Percentiles rank a stretch among this genome's conserved stretches.
Evolutionary conservation across 2,888 invertebrate genomes (phyloP).

Genomic region (Noctua comes): DNA sequence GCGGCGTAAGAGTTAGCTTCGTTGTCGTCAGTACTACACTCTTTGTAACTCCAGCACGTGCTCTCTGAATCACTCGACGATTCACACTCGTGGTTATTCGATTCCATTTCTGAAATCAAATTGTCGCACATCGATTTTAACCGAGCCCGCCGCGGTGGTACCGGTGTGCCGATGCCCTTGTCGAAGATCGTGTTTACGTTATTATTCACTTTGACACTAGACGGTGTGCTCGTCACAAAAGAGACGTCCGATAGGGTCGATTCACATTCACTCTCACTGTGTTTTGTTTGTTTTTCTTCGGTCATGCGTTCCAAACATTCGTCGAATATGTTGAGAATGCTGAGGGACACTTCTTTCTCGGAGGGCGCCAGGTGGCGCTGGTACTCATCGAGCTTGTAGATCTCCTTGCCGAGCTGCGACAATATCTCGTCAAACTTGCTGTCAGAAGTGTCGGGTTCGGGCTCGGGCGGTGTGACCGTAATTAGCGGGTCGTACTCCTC

Average conservation of each 20-base stretch:
- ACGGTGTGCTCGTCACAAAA: conserved; percentile 82
- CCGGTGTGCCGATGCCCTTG: conserved; percentile 76
- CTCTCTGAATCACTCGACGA: conserved; percentile 85
- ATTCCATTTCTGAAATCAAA: conserved; percentile 65
- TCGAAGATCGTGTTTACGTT: conserved; percentile 72
- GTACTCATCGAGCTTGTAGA: conserved; percentile 87
- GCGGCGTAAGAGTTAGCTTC: conserved; percentile 82
- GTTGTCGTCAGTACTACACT: conserved; percentile 80
- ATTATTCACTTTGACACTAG: conserved; percentile 72
- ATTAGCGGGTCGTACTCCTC: conserved; percentile 87
- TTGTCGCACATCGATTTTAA: conserved; percentile 71
- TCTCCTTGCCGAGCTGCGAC: conserved; percentile 87
- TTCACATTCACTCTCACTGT: conserved; percentile 81
- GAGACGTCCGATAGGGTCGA: conserved; percentile 79
- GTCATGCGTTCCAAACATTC: conserved; percentile 85
- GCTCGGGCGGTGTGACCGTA: conserved; percentile 75
- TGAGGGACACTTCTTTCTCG: conserved; percentile 81
- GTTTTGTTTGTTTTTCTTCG: conserved; percentile 70
- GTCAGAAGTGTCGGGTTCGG: conserved; percentile 72
- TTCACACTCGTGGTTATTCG: conserved; percentile 69
- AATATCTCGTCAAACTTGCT: conserved; percentile 88
- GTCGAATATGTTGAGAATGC: conserved; percentile 88
- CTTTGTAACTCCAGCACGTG: conserved; percentile 88
- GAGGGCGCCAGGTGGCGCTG: conserved; percentile 80
- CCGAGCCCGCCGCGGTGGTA: conserved; percentile 79